phyloP scores from a whole-genome alignment of 2,888 invertebrate genomes.

The Boloria selene region DNA sequence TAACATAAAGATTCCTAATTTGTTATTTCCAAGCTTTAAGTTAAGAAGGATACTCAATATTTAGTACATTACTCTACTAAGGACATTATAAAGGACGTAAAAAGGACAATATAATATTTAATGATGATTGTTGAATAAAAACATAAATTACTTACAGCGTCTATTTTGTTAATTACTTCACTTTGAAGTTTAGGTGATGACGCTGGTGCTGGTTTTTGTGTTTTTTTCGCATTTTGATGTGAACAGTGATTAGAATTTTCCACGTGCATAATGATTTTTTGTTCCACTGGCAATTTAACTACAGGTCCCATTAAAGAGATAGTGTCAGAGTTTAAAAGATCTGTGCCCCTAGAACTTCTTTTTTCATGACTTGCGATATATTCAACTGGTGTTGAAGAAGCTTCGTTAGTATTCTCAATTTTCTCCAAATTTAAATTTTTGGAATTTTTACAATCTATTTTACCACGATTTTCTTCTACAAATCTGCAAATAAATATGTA shows the following conservation, averaged over 20 bases:
- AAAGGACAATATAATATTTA: background rate
- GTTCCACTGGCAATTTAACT: conserved; percentile 59
- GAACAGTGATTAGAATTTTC: conserved; percentile 41
- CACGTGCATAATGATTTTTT: conserved; percentile 61
- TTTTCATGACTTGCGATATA: conserved; percentile 26
- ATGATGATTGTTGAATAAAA: background rate
- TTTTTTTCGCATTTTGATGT: conserved; percentile 41
- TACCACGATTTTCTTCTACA: conserved; percentile 42
- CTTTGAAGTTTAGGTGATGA: conserved; percentile 38
- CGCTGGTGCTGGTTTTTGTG: background rate
- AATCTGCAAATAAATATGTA: conserved; percentile 39
- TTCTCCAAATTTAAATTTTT: conserved; percentile 30
- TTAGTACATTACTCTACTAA: background rate
- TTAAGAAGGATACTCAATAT: too few relatives aligned
- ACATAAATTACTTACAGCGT: conserved; percentile 49
- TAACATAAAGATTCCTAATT: too few relatives aligned
- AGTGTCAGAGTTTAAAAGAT: conserved; percentile 39
- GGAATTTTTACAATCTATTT: conserved; percentile 28
- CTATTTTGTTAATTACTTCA: conserved; percentile 53
- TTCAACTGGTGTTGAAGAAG: conserved; percentile 18
- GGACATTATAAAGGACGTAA: background rate
- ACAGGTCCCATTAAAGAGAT: conserved; percentile 56
- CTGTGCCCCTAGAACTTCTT: conserved; percentile 26
- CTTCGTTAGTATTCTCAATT: conserved; percentile 30
- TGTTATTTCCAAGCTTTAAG: too few relatives aligned